Base-by-base conservation (phyloP, 2,113 vertebrate species). In the Sylvilagus bachmani region DNA sequence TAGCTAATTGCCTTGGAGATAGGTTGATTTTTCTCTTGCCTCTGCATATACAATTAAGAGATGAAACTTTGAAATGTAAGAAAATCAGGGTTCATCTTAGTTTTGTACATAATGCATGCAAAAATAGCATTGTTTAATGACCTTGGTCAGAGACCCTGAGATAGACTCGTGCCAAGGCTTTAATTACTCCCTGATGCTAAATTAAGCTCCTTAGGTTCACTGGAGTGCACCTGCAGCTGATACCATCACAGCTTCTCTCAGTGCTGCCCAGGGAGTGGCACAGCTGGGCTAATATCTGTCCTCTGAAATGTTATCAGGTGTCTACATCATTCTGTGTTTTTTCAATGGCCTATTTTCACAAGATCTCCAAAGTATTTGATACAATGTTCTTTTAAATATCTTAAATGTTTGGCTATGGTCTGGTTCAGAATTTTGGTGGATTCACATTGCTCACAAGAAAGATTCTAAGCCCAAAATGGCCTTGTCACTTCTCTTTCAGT, bases 191-290 rank as follows among this genome's bases (percentile, higher is more conserved):
- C 44, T 61, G 69, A 44, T 67, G n/a, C 70, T 78, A 77, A 77
- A 53, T 93, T 81, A 89, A 78, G 73, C 88, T 85, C 73, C 66
- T 75, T 27, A 38, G 31, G 62, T 92, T 93, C 67, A 62, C 44
- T 33, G 67, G 74, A 67, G 83, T 66, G 44, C 21, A 86, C 19
- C 44, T 55, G 33, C 22, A 33, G 61, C 22, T 88, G 53, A 24
- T 84, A 62, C 13, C 67, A 70, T 24, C 25, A 9, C 7, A 10
- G 66, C 24, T 77, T 55, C 58, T 87, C n/a, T 33, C 9, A 14
- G 38, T 24, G 74, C 19, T 55, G 74, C 69, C 22, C n/a, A 17
- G 36, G 78, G 44, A 89, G 27, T 6, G 74, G 27, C 14, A 29
- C 1, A 9, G 67, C 31, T 12, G 51, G 53, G 12, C n/a, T 17